Evolutionary conservation across 1,140 invertebrate genomes (phyloP).

Genomic region (Scaptodrosophila lebanonensis): DNA sequence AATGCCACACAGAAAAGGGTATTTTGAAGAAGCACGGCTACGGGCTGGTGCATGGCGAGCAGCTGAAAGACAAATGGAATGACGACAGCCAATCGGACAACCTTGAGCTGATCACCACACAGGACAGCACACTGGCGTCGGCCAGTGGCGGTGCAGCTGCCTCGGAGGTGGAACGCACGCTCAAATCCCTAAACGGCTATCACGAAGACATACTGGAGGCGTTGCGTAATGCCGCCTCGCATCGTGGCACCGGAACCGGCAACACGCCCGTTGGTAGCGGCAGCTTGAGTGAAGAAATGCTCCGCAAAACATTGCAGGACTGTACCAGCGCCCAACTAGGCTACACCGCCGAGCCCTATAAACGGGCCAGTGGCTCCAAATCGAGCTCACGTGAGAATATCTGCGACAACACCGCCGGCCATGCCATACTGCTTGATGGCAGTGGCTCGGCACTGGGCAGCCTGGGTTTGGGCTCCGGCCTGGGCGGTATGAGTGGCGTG

Average conservation of each 20-base stretch:
- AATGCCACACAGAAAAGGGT: constrained; percentile 86
- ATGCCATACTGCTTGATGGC: constrained; percentile 76
- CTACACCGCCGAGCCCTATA: constrained; percentile 80
- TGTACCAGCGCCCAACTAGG: constrained; percentile 78
- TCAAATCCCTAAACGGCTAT: constrained; percentile 93
- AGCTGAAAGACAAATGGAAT: constrained; percentile 82
- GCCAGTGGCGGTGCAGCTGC: constrained; percentile 80
- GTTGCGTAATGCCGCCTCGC: constrained; percentile 86
- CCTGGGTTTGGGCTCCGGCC: constrained; percentile 49
- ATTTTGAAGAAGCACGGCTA: constrained; percentile 92
- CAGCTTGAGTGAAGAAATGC: constrained; percentile 81
- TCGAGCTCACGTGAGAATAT: constrained; percentile 80
- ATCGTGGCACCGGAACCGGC: constrained; percentile 80
- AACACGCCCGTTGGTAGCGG: constrained; percentile 81
- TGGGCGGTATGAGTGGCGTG: constrained; percentile 35
- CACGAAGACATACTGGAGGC: constrained; percentile 94
- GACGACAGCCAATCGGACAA: constrained; percentile 86
- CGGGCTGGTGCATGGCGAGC: constrained; percentile 83
- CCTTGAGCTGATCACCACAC: constrained; percentile 83
- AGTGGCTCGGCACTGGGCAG: constrained; percentile 40
- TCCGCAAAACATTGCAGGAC: constrained; percentile 83
- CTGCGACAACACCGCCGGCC: constrained; percentile 79
- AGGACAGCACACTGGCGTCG: constrained; percentile 81
- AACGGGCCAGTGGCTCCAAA: constrained; percentile 80
- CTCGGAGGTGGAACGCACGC: constrained; percentile 87